Evolutionary conservation across 2,888 invertebrate species (phyloP), one percentile per base, ranked within the genome.

Genomic region (Cryptus armator): DNA sequence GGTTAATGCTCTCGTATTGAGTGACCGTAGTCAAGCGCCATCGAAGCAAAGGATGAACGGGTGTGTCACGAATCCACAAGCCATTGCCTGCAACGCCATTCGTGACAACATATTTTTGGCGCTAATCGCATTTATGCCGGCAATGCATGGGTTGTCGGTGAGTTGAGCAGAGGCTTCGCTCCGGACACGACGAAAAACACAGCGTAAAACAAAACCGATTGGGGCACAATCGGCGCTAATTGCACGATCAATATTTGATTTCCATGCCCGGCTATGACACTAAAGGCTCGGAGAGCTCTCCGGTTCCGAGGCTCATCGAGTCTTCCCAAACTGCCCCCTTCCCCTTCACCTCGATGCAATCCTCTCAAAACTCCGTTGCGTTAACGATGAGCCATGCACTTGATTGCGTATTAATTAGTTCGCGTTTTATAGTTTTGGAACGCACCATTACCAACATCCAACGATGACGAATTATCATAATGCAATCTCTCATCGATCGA

Each of bases 161-260:
- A 0, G 44, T 62, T 37, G 53, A 86, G 66, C 86, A 84, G 86
- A 86, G 29, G 19, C 14, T 19, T 19, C 24, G 1, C 12, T 12
- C 12, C 24, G 29, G 59, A 29, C 24, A 37, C 53, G 67, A 29
- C 46, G 56, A 64, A 75, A 85, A 76, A 83, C 72, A 70, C 37
- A n/a, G 72, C 43, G 62, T 70, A 43, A 82, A 88, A 88, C 88
- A 86, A 90, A 90, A 90, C 88, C 90, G 88, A 92, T 92, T 90
- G 90, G 90, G 90, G 89, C 70, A 92, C 91, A 91, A 92, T 92
- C 88, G 90, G 87, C 89, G 91, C 92, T 92, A 92, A 92, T 93
- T 92, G 90, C 90, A 85, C 90, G 88, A 92, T 93, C 92, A 92
- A 92, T 92, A 91, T 91, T 93, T 91, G 89, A 92, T 92, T 90